Evolutionary conservation across 2,113 vertebrate genomes (phyloP).

Genomic region (Rattus norvegicus): DNA sequence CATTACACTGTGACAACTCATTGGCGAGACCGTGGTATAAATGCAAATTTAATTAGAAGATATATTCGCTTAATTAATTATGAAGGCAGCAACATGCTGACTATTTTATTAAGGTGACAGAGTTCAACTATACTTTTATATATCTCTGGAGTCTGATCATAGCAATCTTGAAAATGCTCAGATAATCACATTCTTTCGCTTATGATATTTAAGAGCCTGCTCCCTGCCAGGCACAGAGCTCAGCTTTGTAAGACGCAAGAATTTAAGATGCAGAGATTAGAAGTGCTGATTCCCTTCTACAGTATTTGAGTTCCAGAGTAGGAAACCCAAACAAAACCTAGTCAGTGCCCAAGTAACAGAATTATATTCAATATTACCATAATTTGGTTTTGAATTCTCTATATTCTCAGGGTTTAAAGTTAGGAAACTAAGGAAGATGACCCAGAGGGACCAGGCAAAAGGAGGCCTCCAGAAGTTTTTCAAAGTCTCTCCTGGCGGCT

Average conservation of each 20-base stretch:
- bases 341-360: neutral
- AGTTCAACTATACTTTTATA: conserved; percentile 51
- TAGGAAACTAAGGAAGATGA: neutral
- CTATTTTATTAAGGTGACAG: conserved; percentile 70
- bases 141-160: neutral
- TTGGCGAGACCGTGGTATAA: conserved; percentile 23
- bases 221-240: neutral
- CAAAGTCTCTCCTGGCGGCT: neutral
- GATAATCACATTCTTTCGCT: conserved; percentile 13
- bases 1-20: conserved; percentile 37
- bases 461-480: neutral
- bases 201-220: neutral
- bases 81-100: conserved; percentile 55
- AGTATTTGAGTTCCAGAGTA: neutral
- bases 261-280: neutral
- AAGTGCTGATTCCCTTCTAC: neutral
- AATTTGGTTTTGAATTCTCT: neutral
- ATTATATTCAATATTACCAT: neutral
- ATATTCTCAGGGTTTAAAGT: neutral
- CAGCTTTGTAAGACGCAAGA: neutral
- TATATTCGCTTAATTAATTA: conserved; percentile 69
- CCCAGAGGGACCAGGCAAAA: neutral
- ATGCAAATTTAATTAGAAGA: conserved; percentile 70
- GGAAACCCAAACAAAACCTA: neutral
- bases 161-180: conserved; percentile 36